Percentiles rank a stretch among this genome's conserved stretches.
These are phyloP conservation scores for Phylloscopus trochiloides DNA, from an alignment of 2,113 vertebrate genomes.

Conservation along the genomic window DNA sequence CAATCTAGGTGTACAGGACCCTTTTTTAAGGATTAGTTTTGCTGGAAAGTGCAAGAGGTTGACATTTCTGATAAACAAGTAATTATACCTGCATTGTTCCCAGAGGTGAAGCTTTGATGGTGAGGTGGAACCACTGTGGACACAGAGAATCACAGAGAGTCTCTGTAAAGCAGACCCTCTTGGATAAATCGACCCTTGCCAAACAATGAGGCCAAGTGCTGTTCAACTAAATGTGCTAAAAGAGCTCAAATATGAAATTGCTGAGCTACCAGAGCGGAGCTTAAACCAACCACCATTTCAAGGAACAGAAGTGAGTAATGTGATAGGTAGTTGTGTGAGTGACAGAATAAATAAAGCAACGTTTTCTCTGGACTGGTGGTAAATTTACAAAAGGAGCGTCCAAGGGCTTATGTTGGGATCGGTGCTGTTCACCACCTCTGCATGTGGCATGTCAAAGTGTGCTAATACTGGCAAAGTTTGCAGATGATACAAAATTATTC, in stretches of 20 bases:
- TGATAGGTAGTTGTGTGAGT: background rate
- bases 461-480: background rate
- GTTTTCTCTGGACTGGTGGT: background rate
- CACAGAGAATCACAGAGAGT: background rate
- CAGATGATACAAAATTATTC: constrained; percentile 29
- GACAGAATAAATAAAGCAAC: background rate
- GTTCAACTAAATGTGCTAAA: background rate
- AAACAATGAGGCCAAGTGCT: background rate
- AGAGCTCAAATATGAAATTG: background rate
- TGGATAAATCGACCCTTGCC: background rate
- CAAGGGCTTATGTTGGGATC: background rate
- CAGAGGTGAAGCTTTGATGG: background rate
- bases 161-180: background rate
- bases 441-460: background rate
- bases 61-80: background rate
- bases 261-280: background rate
- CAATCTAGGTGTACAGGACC: background rate
- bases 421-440: background rate
- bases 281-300: background rate
- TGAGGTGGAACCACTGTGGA: background rate
- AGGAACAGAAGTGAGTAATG: background rate
- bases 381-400: background rate
- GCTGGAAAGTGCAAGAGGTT: background rate
- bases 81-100: background rate
- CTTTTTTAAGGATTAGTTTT: background rate